phyloP scores from a whole-genome alignment of 2,113 vertebrate genomes.

The Cephalopholis sonnerati region DNA sequence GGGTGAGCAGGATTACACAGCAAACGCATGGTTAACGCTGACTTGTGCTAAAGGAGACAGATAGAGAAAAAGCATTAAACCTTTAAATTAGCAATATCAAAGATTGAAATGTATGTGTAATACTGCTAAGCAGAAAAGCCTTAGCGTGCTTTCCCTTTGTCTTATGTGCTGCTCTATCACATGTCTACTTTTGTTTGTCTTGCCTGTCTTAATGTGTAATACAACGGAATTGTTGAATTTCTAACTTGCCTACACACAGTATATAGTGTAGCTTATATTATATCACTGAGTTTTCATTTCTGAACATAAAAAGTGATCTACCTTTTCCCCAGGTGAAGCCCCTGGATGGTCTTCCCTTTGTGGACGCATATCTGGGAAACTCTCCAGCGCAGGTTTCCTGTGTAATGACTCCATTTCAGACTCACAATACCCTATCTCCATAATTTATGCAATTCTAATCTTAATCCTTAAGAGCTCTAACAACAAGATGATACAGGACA shows the following conservation, averaged over 20 bases:
- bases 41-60: conserved; percentile 79
- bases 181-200: neutral
- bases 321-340: conserved; percentile 82
- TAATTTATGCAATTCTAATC: neutral
- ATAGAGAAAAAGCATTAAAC: conserved; percentile 49
- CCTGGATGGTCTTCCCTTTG: conserved; percentile 4
- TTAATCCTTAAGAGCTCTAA: conserved; percentile 1
- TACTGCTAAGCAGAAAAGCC: neutral
- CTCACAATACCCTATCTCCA: neutral
- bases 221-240: neutral
- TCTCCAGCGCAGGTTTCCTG: conserved; percentile 82
- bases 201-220: neutral
- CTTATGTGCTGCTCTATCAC: neutral
- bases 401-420: conserved; percentile 21
- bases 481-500: neutral
- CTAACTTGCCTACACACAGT: neutral
- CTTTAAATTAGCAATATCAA: conserved; percentile 3
- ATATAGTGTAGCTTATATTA: neutral
- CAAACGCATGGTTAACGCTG: conserved; percentile 82
- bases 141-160: neutral
- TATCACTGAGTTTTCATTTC: neutral
- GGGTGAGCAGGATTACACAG: conserved; percentile 78
- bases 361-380: conserved; percentile 67
- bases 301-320: conserved; percentile 49
- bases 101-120: neutral